Conservation (phyloP, 2,888 invertebrate species). For the Agonum fuliginosum region DNA sequence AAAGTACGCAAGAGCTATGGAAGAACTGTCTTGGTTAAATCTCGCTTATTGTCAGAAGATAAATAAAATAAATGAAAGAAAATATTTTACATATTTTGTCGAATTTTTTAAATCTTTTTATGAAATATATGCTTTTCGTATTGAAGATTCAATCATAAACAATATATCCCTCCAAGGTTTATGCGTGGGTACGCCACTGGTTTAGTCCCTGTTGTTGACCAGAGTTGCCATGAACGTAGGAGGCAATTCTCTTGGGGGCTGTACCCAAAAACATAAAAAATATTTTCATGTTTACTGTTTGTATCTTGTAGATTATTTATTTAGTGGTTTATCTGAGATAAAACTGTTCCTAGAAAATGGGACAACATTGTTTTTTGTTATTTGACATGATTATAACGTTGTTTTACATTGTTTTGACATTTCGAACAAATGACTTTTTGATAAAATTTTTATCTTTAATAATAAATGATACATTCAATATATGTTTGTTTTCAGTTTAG, state of each 20-base stretch:
- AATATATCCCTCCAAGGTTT: too few relatives aligned
- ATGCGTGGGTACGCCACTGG: too few relatives aligned
- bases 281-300: neutral
- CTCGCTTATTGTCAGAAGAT: too few relatives aligned
- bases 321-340: slow-evolving; percentile 11
- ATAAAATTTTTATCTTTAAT: neutral
- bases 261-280: neutral
- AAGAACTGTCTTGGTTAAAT: too few relatives aligned
- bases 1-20: too few relatives aligned
- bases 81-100: too few relatives aligned
- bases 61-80: too few relatives aligned
- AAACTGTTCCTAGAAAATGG: neutral
- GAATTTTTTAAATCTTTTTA: too few relatives aligned
- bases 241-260: neutral
- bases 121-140: too few relatives aligned
- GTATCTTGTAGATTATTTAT: slow-evolving; percentile 3
- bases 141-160: too few relatives aligned
- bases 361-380: neutral
- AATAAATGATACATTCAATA: neutral
- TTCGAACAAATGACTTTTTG: neutral
- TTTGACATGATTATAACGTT: neutral
- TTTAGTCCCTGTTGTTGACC: slow-evolving; percentile 25
- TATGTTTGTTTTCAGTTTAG: neutral
- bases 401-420: neutral
- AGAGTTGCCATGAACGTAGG: neutral